phyloP scores from a whole-genome alignment of 2,797 vertebrate genomes.

The Lophotriccus pileatus region DNA sequence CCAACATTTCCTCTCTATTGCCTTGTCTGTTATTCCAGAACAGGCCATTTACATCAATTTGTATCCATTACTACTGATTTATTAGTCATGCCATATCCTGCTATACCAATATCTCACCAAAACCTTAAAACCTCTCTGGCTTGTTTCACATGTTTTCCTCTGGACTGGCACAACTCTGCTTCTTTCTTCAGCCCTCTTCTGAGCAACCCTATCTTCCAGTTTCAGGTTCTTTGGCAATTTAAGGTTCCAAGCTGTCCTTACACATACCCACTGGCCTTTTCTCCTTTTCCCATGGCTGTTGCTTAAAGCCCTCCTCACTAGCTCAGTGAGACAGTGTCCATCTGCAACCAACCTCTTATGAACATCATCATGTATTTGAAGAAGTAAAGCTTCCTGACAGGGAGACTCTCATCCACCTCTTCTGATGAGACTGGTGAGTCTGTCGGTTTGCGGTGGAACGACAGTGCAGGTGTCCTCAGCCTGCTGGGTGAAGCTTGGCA shows the following conservation, averaged over 20 bases:
- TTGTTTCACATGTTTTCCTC: not conserved
- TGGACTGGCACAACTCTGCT: not conserved
- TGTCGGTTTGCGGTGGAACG: not conserved
- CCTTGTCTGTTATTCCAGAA: conserved; percentile 24
- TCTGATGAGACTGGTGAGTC: not conserved
- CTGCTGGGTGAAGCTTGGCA: not conserved
- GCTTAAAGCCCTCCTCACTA: not conserved
- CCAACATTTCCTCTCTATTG: conserved; percentile 33
- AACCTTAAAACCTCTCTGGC: not conserved
- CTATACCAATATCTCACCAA: not conserved
- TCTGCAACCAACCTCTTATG: not conserved
- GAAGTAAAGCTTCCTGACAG: not conserved
- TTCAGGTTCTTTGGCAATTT: not conserved
- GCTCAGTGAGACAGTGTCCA: not conserved
- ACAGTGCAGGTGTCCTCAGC: not conserved
- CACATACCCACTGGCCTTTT: not conserved
- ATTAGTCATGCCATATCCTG: not conserved
- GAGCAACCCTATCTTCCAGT: not conserved
- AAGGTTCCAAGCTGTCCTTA: not conserved
- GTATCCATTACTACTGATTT: not conserved
- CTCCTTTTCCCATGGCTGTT: not conserved
- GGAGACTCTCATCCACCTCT: not conserved
- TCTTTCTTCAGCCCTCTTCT: not conserved
- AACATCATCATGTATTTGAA: not conserved
- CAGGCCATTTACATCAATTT: not conserved